Evolutionary conservation across 2,113 vertebrate genomes (phyloP).

Genomic region (Eublepharis macularius): DNA sequence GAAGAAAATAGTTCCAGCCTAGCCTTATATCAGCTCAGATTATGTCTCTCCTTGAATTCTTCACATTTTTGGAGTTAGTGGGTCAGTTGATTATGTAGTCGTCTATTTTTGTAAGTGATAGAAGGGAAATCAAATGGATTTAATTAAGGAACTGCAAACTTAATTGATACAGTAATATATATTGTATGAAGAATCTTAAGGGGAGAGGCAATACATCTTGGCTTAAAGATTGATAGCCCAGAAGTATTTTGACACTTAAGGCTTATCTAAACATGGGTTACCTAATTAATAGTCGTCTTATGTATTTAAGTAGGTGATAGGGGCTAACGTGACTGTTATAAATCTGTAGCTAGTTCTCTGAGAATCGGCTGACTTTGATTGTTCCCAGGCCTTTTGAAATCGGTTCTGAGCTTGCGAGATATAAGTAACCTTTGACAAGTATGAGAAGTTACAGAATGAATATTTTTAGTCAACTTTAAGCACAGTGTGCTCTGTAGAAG

Average conservation of each 20-base stretch:
- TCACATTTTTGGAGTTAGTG: not conserved
- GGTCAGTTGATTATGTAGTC: not conserved
- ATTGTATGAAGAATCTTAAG: no score
- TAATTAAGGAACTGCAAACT: not conserved
- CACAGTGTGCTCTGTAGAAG: not conserved
- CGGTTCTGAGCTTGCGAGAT: not conserved
- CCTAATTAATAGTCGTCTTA: not conserved
- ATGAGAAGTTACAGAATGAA: not conserved
- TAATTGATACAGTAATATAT: not conserved
- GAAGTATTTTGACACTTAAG: not conserved
- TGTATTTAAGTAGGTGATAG: not conserved
- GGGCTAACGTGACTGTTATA: not conserved
- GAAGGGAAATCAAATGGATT: not conserved
- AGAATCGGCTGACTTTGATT: not conserved
- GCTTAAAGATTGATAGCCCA: not conserved
- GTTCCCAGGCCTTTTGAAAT: not conserved
- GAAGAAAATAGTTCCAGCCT: no score
- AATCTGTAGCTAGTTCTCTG: not conserved
- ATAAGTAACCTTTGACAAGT: not conserved
- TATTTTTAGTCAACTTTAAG: not conserved
- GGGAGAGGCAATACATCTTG: no score
- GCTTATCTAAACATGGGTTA: no score
- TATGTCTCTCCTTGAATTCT: not conserved
- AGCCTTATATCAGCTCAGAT: not conserved
- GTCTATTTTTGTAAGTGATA: not conserved